Evolutionary conservation across 2,888 invertebrate genomes (phyloP), one percentile per base, ranked within the genome.

Genomic region (Phaedon cochleariae): DNA sequence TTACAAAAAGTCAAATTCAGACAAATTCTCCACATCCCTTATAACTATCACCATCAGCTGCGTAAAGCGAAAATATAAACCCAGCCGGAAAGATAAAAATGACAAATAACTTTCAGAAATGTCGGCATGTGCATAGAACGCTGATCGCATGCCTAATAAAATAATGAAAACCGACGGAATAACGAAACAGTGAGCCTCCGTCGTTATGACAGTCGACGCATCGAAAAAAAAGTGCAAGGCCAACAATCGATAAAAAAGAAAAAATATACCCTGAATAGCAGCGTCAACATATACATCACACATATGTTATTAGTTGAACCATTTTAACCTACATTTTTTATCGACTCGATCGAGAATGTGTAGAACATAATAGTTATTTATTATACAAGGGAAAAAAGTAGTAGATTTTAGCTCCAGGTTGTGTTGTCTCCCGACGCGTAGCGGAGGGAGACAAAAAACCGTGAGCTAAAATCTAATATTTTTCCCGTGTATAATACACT

Each of bases 121-220:
- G 67, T 61, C 63, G 69, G 67, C 65, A 63, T 67, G 67, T 63
- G 66, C 66, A 67, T 67, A 62, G 69, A 64, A 68, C 66, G 59
- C 65, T 66, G 70, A 68, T 65, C 65, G 62, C 60, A 63, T 67
- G 62, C 65, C 63, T 66, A 66, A 66, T 66, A 61, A 59, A 70
- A 70, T 67, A 70, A 70, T 62, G 70, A 59, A 65, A 63, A 62
- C 61, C 70, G 65, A 64, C 70, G 70, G 67, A 65, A 70, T 67
- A 70, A 70, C 62, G 65, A 65, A 70, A 65, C 65, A 59, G 64
- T 64, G 59, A 52, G 58, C 66, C 68, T 66, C 70, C 70, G 68
- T 54, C 70, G 70, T 64, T 29, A 67, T 54, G 61, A 62, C 62
- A 59, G 48, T 66, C 70, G 62, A 55, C 63, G 65, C 62, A 15